A percentile compares a stretch with the other conserved stretches of the same genome.
Evolutionary conservation across 2,113 vertebrate genomes (phyloP).

Genomic region (Corythornis vintsioides): DNA sequence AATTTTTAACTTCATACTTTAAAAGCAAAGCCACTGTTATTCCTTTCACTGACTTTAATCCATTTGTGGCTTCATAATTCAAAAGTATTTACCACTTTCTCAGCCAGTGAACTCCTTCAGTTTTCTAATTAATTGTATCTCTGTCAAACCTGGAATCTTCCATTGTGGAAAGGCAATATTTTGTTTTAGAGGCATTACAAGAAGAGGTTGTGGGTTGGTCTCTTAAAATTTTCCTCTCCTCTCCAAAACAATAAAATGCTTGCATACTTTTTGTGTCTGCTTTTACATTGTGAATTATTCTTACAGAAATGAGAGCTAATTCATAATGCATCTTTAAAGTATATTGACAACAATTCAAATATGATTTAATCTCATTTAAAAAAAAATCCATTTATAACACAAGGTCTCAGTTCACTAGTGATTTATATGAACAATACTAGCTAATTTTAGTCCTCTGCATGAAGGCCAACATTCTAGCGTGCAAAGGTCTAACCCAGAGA

Average conservation of each 20-base stretch:
- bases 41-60: background rate
- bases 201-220: background rate
- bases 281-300: background rate
- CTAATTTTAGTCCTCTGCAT: background rate
- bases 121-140: background rate
- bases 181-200: background rate
- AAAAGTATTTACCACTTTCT: background rate
- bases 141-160: background rate
- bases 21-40: background rate
- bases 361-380: background rate
- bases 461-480: background rate
- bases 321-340: background rate
- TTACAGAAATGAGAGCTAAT: background rate
- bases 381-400: background rate
- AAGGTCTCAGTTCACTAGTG: background rate
- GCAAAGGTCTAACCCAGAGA: background rate
- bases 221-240: background rate
- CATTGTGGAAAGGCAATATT: background rate
- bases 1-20: background rate
- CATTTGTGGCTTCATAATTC: background rate
- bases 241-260: conserved; percentile 15
- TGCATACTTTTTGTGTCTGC: background rate
- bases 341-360: background rate
- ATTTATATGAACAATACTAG: background rate
- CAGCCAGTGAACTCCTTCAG: background rate